These are phyloP conservation scores for Parelbella ahira DNA, from an alignment of 2,888 invertebrate species.

Conservation along the genomic window DNA sequence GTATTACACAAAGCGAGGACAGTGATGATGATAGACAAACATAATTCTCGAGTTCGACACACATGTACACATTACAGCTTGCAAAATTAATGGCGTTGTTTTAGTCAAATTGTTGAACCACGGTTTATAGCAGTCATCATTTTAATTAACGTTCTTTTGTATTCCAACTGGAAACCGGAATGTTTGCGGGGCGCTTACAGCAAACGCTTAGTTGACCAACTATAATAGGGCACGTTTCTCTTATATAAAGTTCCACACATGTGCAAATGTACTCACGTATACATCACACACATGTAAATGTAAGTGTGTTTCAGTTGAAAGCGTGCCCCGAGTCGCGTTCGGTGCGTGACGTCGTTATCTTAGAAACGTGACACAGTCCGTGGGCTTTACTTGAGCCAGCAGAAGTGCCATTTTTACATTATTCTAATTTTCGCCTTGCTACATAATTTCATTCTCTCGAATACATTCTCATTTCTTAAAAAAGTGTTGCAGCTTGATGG, in stretches of 20 bases:
- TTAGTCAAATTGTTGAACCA: no score
- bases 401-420: conserved; percentile 35
- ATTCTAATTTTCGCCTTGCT: conserved; percentile 35
- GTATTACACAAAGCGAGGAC: no score
- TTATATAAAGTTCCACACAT: conserved; percentile 15
- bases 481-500: conserved; percentile 6
- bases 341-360: conserved; percentile 49
- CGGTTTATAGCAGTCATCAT: no score
- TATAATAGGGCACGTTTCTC: conserved; percentile 11
- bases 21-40: no score
- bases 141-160: no score
- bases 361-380: conserved; percentile 40
- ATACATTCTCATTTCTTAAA: conserved; percentile 15
- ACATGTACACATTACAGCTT: not conserved
- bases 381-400: conserved; percentile 25
- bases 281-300: conserved; percentile 22
- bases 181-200: no score
- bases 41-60: no score
- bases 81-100: no score
- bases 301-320: conserved; percentile 25
- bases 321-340: conserved; percentile 22
- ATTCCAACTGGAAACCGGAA: no score
- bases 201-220: conserved; percentile 13
- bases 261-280: conserved; percentile 23
- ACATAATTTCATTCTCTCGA: conserved; percentile 26